These are phyloP conservation scores for Lateolabrax maculatus DNA, from an alignment of 2,797 vertebrate genomes.

Conservation along the genomic window DNA sequence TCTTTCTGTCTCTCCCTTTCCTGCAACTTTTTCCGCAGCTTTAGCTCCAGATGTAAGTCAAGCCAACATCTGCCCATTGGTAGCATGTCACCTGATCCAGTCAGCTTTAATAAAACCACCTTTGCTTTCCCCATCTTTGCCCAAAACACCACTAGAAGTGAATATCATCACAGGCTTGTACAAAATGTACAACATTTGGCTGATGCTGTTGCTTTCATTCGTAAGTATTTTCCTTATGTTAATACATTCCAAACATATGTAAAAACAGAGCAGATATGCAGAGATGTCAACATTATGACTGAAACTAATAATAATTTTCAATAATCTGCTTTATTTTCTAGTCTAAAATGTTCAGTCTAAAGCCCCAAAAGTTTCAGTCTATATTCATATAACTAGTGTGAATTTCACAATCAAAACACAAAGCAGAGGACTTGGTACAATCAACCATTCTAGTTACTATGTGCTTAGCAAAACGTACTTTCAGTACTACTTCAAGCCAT, in stretches of 20 bases:
- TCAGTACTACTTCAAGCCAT: slow-evolving; percentile 9
- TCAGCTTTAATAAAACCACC: slow-evolving; percentile 59
- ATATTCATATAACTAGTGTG: too few relatives aligned
- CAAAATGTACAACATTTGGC: too few relatives aligned
- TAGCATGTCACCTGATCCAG: slow-evolving; percentile 52
- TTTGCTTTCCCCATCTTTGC: slow-evolving; percentile 7
- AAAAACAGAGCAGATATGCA: neutral
- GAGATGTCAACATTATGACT: neutral
- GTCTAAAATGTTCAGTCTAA: neutral
- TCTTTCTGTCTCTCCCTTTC: slow-evolving; percentile 51
- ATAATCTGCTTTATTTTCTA: neutral
- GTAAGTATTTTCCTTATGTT: neutral
- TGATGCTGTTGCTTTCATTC: neutral
- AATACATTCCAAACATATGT: neutral
- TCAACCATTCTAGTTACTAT: slow-evolving; percentile 59
- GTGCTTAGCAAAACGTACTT: slow-evolving; percentile 26
- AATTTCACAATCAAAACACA: slow-evolving; percentile 68
- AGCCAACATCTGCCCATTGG: slow-evolving; percentile 66
- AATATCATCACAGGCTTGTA: neutral
- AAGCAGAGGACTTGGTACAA: slow-evolving; percentile 52
- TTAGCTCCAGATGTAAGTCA: slow-evolving; percentile 62
- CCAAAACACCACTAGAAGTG: slow-evolving; percentile 16
- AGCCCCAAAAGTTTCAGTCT: neutral
- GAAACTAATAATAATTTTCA: neutral
- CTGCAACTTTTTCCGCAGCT: slow-evolving; percentile 54